Evolutionary conservation across 1,140 invertebrate species (phyloP).

Genomic region (Dendroctonus ponderosae): DNA sequence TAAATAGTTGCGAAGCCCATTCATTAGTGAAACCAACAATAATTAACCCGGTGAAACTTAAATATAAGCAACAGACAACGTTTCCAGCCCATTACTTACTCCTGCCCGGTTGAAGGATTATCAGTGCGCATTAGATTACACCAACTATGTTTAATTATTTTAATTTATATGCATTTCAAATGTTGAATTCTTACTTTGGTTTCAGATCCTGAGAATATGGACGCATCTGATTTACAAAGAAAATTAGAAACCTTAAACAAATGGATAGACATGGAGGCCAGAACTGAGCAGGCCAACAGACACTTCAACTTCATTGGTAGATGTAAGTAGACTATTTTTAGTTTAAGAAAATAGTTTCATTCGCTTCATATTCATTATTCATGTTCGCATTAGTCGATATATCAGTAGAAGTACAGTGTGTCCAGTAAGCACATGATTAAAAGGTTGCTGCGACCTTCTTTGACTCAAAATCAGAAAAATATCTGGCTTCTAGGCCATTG

Average conservation of each 20-base stretch:
- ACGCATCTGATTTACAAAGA: conserved; percentile 85
- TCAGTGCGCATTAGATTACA: neutral
- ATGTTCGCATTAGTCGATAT: too few relatives aligned
- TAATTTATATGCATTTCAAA: neutral
- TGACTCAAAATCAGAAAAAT: too few relatives aligned
- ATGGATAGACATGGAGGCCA: conserved; percentile 79
- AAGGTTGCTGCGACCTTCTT: too few relatives aligned
- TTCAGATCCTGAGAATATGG: conserved; percentile 84
- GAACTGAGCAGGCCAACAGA: conserved; percentile 60
- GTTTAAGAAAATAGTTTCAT: too few relatives aligned
- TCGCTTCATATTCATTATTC: too few relatives aligned
- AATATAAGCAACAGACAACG: conserved; percentile 2
- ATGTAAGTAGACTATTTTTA: conserved; percentile 57
- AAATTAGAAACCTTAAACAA: conserved; percentile 90
- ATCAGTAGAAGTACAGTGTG: too few relatives aligned
- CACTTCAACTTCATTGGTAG: conserved; percentile 67
- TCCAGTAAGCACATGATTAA: too few relatives aligned
- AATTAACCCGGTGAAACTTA: conserved; percentile 7
- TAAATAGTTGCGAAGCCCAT: conserved; percentile 10
- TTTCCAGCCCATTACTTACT: neutral
- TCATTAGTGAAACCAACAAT: conserved; percentile 7
- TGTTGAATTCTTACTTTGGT: conserved; percentile 14
- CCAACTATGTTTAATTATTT: neutral
- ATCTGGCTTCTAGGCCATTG: too few relatives aligned
- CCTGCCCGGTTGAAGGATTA: neutral